Base-by-base conservation (phyloP, 2,888 invertebrate genomes). In the Chirona hameri region DNA sequence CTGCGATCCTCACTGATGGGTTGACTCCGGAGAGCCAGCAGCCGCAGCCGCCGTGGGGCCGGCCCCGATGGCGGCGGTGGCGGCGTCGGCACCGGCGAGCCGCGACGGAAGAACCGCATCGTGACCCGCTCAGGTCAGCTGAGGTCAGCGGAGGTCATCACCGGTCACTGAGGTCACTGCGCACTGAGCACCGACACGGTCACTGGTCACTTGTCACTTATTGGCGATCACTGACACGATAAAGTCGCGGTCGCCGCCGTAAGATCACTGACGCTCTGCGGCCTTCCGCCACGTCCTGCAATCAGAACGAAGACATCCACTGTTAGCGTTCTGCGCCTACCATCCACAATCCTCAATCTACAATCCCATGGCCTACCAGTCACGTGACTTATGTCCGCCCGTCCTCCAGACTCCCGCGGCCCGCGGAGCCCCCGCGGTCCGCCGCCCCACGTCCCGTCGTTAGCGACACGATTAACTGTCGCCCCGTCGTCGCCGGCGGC, bases 1-100 rank as follows among this genome's bases (percentile, higher is more conserved):
- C 72, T 72, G 72, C 72, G 72, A 5, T 72, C 72, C 18, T 72
- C 72, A 18, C 72, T 72, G 72, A 72, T 27, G 31, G 72, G 72
- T 3, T 7, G 29, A 4, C 31, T 27, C 31, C 72, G 29, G 31
- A 72, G 72, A 0, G 72, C 72, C 31, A 72, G 31, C 31, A 72
- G 72, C 31, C 72, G 72, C 15, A 72, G 72, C 72, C 72, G 31
- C 5, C 31, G 72, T 15, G 72, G 72, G 15, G 29, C 31, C 18
- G 14, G 29, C 14, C 72, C 72, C 12, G 72, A 12, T 18, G 72
- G 72, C 31, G 72, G 72, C 72, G 72, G 72, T 15, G 72, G 72
- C 72, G 72, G 72, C 31, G 69, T 69, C 69, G 72, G 72, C 18
- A 72, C 31, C 31, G 31, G 72, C 72, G 72, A 72, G 31, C 39